Base-by-base conservation (phyloP, 2,888 invertebrate genomes). In the Andrena hattorfiana region DNA sequence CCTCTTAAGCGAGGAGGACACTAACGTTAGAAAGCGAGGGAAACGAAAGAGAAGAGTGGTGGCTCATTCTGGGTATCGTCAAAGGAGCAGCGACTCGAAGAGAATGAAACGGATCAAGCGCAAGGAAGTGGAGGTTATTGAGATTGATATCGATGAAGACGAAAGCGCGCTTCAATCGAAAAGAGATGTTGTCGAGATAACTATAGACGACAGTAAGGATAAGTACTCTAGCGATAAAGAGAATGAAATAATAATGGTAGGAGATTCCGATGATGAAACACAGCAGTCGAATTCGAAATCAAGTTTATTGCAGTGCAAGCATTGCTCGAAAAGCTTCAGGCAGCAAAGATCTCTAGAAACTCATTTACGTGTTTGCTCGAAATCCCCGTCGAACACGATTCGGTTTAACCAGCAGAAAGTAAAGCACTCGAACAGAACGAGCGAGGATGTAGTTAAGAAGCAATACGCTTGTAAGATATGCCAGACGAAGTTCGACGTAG, bases 171-270 rank as follows among this genome's bases (percentile, higher is more conserved):
- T 80, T 16, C 76, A 84, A 20, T 64, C 54, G 2, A 83, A 84
- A 4, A 81, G 79, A 6, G 87, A 90, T 2, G 87, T 92, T 23
- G 90, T 92, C 16, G 94, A 93, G 67, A 92, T 93, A 32, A 92
- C 92, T 1, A 77, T 93, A 28, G 93, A 93, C 16, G 92, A 92
- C 56, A 90, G 83, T n/a, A 94, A 93, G 66, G 93, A 92, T 70
- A 94, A 94, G 66, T 92, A 90, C 28, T 94, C 94, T 1, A 94
- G 94, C 73, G 94, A 94, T 70, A 94, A 94, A 69, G 94, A 94
- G 70, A 94, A 94, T 69, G 93, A 93, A 67, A 91, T 93, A n/a
- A 93, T 93, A 76, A 93, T 93, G 87, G 92, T 93, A 1, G 92
- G 91, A 26, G 93, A 93, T 72, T 93, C 93, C 0, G 93, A 93